These are phyloP conservation scores for Kryphioiulus occultus DNA, from an alignment of 2,888 invertebrate species.

Conservation along the genomic window DNA sequence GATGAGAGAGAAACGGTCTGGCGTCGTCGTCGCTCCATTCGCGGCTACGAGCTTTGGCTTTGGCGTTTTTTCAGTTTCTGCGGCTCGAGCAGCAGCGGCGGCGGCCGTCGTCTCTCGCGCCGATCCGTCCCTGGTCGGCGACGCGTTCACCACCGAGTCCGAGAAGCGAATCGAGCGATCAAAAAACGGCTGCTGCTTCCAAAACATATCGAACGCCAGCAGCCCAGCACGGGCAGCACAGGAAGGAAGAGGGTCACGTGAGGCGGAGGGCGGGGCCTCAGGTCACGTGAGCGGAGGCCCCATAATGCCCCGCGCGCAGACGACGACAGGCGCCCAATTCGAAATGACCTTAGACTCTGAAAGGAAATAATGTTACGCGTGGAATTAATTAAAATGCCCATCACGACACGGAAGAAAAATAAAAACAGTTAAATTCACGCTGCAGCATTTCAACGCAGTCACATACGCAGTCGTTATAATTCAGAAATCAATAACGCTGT, in stretches of 20 bases:
- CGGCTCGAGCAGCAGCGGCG: not conserved
- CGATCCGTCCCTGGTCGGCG: not conserved
- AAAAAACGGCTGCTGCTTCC: not conserved
- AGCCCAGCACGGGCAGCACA: too few relatives aligned
- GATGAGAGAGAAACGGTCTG: not conserved
- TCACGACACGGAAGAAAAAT: too few relatives aligned
- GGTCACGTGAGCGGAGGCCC: not conserved
- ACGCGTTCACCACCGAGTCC: not conserved
- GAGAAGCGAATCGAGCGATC: too few relatives aligned
- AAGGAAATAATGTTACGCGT: too few relatives aligned
- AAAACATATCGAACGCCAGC: constrained; percentile 14
- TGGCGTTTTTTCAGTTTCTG: not conserved
- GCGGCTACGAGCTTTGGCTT: too few relatives aligned
- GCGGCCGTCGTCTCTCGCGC: not conserved
- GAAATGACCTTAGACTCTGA: too few relatives aligned
- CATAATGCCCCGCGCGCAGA: not conserved
- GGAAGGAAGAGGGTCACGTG: not conserved
- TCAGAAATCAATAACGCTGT: too few relatives aligned
- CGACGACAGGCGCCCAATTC: not conserved
- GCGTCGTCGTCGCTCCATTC: not conserved
- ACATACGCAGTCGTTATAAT: too few relatives aligned
- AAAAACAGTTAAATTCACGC: too few relatives aligned
- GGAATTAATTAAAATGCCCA: too few relatives aligned
- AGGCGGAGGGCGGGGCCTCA: not conserved
- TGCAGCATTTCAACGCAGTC: too few relatives aligned